These are phyloP conservation scores for Zaprionus lineosus DNA, from an alignment of 2,888 invertebrate species.

Conservation along the genomic window DNA sequence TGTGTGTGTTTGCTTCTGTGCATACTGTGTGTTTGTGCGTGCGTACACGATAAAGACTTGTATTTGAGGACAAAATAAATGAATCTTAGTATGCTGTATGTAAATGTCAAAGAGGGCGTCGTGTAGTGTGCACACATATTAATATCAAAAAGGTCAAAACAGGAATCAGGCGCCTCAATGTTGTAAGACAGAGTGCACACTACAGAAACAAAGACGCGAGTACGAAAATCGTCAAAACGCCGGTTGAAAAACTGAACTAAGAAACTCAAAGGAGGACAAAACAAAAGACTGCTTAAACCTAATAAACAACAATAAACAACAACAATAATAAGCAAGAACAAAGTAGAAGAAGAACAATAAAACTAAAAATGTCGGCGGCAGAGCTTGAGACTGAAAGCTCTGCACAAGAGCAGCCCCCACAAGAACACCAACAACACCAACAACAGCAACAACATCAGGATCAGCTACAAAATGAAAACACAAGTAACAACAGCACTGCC, in stretches of 20 bases:
- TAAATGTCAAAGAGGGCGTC: constrained; percentile 52
- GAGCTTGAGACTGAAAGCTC: constrained; percentile 65
- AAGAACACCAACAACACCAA: constrained; percentile 44
- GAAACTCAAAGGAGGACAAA: constrained; percentile 22
- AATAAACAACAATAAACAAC: constrained; percentile 27
- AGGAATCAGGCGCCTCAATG: constrained; percentile 49
- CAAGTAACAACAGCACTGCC: constrained; percentile 49
- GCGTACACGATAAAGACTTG: constrained; percentile 62
- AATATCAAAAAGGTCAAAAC: constrained; percentile 70
- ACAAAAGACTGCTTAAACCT: constrained; percentile 60
- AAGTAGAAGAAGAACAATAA: not conserved
- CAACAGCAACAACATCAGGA: constrained; percentile 31
- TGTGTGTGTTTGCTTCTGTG: constrained; percentile 18
- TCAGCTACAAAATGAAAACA: constrained; percentile 37
- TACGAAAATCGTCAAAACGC: constrained; percentile 22
- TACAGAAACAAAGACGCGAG: constrained; percentile 57
- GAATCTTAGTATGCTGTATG: constrained; percentile 10
- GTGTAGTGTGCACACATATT: constrained; percentile 63
- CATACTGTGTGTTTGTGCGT: constrained; percentile 39
- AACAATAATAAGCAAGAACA: constrained; percentile 16
- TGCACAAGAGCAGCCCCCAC: constrained; percentile 56
- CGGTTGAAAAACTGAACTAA: constrained; percentile 32
- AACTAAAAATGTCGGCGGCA: constrained; percentile 60
- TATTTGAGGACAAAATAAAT: constrained; percentile 58
- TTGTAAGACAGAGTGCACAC: constrained; percentile 34